Conservation (phyloP, 2,797 vertebrate genomes). For the Tapera naevia region DNA sequence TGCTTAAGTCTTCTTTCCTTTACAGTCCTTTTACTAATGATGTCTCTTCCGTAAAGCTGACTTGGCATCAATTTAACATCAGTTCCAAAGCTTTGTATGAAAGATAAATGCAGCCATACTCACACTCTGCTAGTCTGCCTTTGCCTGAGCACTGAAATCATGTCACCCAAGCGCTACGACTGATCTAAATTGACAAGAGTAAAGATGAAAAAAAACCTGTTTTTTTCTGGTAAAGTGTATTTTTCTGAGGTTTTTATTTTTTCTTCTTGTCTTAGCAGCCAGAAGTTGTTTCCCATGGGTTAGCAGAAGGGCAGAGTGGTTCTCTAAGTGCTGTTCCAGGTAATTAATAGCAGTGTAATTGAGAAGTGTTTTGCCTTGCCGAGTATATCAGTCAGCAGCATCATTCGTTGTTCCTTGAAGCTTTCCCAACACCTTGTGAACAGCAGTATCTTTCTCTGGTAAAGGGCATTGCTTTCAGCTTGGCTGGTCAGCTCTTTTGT, state of each 20-base stretch:
- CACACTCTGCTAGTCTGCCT: not conserved
- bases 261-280: not conserved
- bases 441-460: not conserved
- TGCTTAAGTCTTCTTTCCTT: slow-evolving; percentile 29
- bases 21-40: slow-evolving; percentile 28
- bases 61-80: slow-evolving; percentile 41
- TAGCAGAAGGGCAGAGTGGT: not conserved
- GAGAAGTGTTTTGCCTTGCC: not conserved
- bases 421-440: not conserved
- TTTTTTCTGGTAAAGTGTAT: not conserved
- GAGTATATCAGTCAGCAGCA: not conserved
- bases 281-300: not conserved
- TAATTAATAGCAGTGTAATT: slow-evolving; percentile 21
- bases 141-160: not conserved
- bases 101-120: slow-evolving; percentile 42
- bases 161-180: not conserved
- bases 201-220: not conserved
- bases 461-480: slow-evolving; percentile 36
- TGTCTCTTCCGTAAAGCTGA: slow-evolving; percentile 46
- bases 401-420: not conserved
- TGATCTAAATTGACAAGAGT: slow-evolving; percentile 37
- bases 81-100: slow-evolving; percentile 33
- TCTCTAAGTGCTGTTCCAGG: slow-evolving; percentile 20
- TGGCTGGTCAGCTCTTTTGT: not conserved
- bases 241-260: not conserved